Evolutionary conservation across 1,140 invertebrate genomes (phyloP), one percentile per base, ranked within the genome.

Genomic region (Anagrus nilaparvatae): DNA sequence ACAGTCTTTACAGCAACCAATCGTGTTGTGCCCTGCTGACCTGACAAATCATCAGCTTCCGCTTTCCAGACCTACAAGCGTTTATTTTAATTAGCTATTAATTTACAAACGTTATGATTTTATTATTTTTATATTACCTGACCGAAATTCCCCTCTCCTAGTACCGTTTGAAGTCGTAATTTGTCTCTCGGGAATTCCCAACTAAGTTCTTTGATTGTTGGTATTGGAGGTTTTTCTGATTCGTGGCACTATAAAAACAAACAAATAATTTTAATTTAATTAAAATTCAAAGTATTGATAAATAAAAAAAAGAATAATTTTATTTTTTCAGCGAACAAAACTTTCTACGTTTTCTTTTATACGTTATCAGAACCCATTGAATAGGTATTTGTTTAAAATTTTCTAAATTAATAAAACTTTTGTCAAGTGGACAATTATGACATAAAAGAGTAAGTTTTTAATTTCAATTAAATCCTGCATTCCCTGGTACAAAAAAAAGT

Each of bases 91-190:
- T 19, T 12, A 19, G 28, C 8, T 13, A 5, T 25, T 24, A 35
- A 27, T 40, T 29, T 7, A 12, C 38, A 14, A 17, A 21, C n/a
- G 20, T 20, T 13, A n/a, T n/a, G n/a, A n/a, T n/a, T n/a, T n/a
- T n/a, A n/a, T n/a, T 7, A 23, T 5, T 24, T 6, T 23, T 16
- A 21, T 25, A 55, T 68, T 61, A 83, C 82, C 71, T 83, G 81
- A 20, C 86, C 85, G 59, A 90, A 89, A 60, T 88, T 87, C 23
- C 85, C 85, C 65, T 85, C 79, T 6, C 85, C 86, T 7, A 89
- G 63, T 21, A 87, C 69, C 24, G 82, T 85, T 53, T 87, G 82
- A 21, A 87, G 63, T 27, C 81, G 71, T n/a, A 90, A 66, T 56
- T 84, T 82, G 48, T 78, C 78, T 53, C 82, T 69, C 4, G 84